Percentiles rank a stretch among this genome's conserved stretches.
Conservation (phyloP, 2,797 vertebrate genomes). For the Columba guinea region DNA sequence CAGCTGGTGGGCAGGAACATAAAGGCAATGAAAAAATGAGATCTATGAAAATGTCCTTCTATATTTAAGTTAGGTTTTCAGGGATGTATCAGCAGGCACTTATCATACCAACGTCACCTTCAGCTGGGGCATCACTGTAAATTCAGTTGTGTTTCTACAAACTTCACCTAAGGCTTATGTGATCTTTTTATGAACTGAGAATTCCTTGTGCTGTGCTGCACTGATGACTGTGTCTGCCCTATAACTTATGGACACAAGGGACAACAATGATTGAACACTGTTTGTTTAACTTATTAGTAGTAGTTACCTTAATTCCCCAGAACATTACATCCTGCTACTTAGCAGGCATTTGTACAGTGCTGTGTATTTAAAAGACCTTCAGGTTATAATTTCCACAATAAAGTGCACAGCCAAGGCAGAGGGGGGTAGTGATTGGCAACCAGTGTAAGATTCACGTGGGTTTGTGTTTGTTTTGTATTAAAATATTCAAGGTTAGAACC, state of each 20-base stretch:
- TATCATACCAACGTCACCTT: neutral
- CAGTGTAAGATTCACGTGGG: neutral
- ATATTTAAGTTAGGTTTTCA: neutral
- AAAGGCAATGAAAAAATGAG: neutral
- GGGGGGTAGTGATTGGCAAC: neutral
- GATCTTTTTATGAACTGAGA: neutral
- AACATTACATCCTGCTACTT: neutral
- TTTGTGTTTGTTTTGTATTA: neutral
- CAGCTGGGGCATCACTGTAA: neutral
- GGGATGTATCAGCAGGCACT: neutral
- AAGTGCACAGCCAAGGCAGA: neutral
- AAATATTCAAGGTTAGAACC: constrained; percentile 1
- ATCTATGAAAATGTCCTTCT: neutral
- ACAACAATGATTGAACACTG: neutral
- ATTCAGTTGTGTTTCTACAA: neutral
- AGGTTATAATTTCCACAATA: constrained; percentile 16
- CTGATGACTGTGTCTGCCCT: neutral
- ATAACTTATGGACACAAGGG: neutral
- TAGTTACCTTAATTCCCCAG: neutral
- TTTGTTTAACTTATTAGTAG: neutral
- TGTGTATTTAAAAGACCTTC: constrained; percentile 12
- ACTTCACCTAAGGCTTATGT: neutral
- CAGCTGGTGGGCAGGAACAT: neutral
- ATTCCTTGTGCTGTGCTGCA: neutral
- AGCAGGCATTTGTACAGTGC: neutral